Evolutionary conservation across 1,140 invertebrate species (phyloP), one percentile per base, ranked within the genome.

Genomic region (Carcinoscorpius rotundicauda): DNA sequence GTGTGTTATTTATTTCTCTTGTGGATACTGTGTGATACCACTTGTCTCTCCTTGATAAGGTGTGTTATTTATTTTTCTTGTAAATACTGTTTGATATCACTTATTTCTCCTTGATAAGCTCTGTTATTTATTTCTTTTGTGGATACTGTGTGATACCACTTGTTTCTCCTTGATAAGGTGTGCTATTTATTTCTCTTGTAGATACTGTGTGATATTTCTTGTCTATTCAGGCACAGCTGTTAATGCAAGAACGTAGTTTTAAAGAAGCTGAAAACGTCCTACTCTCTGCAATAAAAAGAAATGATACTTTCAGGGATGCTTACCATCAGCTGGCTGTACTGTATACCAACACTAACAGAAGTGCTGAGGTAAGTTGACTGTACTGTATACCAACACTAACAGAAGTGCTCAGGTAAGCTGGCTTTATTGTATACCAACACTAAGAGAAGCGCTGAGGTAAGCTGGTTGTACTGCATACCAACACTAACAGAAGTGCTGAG

Each of bases 371-470:
- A 65, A 62, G 58, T n/a, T 72, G 51, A 69, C 71, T 58, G 48
- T 71, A 10, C 64, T 72, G 4, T 72, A 69, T 60, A 71, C 65
- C 57, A 67, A 70, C 58, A 55, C 65, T 3, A 72, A 72, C 60
- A 61, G 65, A 69, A 72, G 68, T 58, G 65, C 70, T 49, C 70
- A 72, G 67, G 71, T 71, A 65, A 62, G 58, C 48, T 72, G 51
- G 71, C 70, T 58, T 48, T 71, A 10, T 62, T 72, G 4, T 72
- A 69, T 60, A 71, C 65, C 57, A 67, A 70, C 58, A 55, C 65
- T 3, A 72, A 72, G 56, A 61, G 65, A 69, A 72, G 68, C 56
- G 65, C 70, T 49, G 71, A 72, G 67, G 71, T 71, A 65, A 62
- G 58, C n/a, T 72, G 51, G 71, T 70, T 58, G 48, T 71, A 10